Conservation (phyloP, 2,113 vertebrate genomes). For the Suncus etruscus region DNA sequence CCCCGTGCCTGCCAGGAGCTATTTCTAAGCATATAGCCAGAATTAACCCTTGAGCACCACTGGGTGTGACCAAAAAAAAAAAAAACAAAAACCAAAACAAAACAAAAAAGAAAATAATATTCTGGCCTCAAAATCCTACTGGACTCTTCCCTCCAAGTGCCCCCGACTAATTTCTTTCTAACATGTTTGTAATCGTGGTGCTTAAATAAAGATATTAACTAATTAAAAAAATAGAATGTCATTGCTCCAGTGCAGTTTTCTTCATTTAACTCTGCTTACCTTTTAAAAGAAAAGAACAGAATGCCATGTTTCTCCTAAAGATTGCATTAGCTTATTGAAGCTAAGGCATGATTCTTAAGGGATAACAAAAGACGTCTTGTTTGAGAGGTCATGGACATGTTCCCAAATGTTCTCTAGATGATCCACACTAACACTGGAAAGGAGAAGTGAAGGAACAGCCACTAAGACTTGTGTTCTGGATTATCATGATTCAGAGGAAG, state of each 20-base stretch:
- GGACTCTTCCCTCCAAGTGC: not conserved
- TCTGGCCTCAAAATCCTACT: not conserved
- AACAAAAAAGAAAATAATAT: too few species aligned
- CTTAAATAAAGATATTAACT: too few species aligned
- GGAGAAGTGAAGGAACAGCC: not conserved
- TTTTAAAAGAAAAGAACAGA: not conserved
- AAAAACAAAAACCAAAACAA: too few species aligned
- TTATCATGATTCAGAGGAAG: not conserved
- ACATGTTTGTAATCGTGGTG: too few species aligned
- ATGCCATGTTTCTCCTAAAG: not conserved
- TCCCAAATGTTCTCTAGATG: not conserved
- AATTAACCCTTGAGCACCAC: too few species aligned
- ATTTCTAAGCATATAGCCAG: too few species aligned
- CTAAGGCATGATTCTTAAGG: not conserved
- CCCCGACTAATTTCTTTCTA: not conserved
- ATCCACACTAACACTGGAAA: not conserved
- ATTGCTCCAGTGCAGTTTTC: not conserved
- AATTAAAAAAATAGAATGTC: too few species aligned
- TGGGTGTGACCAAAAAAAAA: too few species aligned
- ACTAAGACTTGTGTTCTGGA: not conserved
- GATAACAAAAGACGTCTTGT: not conserved
- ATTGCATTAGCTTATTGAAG: not conserved
- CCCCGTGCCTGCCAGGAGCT: too few species aligned
- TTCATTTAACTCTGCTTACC: not conserved
- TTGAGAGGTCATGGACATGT: not conserved